Conservation (phyloP, 2,888 invertebrate genomes). For the Dryocosmus kuriphilus region DNA sequence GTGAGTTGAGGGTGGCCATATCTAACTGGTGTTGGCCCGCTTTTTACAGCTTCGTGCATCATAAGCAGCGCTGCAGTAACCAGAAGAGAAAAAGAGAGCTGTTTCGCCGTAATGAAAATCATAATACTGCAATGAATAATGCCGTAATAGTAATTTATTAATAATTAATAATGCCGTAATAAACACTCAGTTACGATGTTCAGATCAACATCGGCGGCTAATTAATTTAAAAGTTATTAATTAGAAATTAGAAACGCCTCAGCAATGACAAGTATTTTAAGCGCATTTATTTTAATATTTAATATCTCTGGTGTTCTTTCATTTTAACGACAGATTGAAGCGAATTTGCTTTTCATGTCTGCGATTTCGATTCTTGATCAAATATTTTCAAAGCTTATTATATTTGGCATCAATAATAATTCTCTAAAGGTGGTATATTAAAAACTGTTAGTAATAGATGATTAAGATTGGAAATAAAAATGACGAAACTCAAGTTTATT, state of each 20-base stretch:
- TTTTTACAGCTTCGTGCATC: constrained; percentile 70
- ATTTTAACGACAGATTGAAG: constrained; percentile 8
- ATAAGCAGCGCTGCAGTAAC: constrained; percentile 64
- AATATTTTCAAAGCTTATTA: neutral
- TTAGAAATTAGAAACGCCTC: constrained; percentile 27
- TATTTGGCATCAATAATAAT: too few relatives aligned
- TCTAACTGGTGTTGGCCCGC: constrained; percentile 73
- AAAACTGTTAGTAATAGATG: too few relatives aligned
- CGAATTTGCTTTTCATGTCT: neutral
- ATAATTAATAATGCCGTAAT: constrained; percentile 27
- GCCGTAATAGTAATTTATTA: constrained; percentile 50
- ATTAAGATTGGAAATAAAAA: neutral
- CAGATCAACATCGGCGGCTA: constrained; percentile 35
- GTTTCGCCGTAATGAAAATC: constrained; percentile 57
- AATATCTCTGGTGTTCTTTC: constrained; percentile 21
- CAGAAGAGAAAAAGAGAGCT: constrained; percentile 57
- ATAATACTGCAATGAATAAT: constrained; percentile 51
- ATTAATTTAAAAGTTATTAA: constrained; percentile 1
- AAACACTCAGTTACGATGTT: constrained; percentile 30
- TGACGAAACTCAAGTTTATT: neutral
- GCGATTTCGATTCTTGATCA: neutral
- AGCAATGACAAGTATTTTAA: neutral
- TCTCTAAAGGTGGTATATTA: too few relatives aligned
- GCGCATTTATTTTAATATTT: constrained; percentile 25
- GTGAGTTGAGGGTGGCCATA: constrained; percentile 65